Percentiles rank a stretch among this genome's conserved stretches.
phyloP scores from a whole-genome alignment of 2,113 vertebrate genomes.

The Onychostoma macrolepis region DNA sequence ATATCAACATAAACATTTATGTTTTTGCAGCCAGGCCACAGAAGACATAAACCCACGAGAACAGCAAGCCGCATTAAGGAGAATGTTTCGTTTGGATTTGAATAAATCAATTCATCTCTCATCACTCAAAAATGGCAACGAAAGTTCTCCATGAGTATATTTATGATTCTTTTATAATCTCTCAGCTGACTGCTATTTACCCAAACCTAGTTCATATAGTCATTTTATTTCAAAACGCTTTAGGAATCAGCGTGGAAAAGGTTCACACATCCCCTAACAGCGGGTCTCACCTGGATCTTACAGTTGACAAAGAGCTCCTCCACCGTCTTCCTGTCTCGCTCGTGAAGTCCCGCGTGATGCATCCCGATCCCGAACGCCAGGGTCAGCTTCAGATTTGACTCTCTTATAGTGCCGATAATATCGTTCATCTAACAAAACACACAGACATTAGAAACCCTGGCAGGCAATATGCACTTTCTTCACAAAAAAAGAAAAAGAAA shows the following conservation, averaged over 20 bases:
- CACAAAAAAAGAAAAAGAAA: not conserved
- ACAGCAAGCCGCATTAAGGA: not conserved
- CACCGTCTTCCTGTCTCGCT: slow-evolving; percentile 93
- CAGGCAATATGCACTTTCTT: not conserved
- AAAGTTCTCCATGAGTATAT: not conserved
- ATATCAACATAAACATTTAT: not conserved
- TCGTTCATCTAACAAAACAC: slow-evolving; percentile 83
- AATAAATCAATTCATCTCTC: not conserved
- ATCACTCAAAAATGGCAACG: not conserved
- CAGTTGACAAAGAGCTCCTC: slow-evolving; percentile 98
- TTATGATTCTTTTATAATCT: not conserved
- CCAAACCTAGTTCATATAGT: not conserved
- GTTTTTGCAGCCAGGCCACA: not conserved
- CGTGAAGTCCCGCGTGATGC: slow-evolving; percentile 95
- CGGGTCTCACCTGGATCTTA: slow-evolving; percentile 91
- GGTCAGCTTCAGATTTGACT: slow-evolving; percentile 95
- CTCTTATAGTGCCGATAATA: slow-evolving; percentile 88
- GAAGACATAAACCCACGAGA: not conserved
- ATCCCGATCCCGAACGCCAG: slow-evolving; percentile 97
- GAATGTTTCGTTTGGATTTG: not conserved
- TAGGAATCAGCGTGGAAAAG: not conserved
- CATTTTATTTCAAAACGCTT: not conserved
- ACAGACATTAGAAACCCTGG: not conserved
- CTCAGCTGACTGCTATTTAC: not conserved
- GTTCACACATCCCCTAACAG: not conserved